Conservation (phyloP, 2,113 vertebrate genomes). For the Chiloscyllium plagiosum region DNA sequence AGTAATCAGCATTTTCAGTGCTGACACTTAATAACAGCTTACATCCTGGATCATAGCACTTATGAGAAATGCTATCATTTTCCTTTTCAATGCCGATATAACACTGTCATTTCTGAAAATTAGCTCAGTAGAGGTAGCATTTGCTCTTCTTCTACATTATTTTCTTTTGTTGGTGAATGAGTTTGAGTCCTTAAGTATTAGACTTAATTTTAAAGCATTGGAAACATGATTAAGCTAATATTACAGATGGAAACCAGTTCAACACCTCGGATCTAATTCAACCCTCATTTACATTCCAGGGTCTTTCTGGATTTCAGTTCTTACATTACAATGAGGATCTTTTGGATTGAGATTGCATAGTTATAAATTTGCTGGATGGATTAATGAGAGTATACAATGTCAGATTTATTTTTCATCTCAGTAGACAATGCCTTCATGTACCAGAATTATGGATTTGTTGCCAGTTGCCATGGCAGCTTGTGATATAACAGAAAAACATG, state of each 20-base stretch:
- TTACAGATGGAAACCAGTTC: not conserved
- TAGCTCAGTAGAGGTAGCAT: not conserved
- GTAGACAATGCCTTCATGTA: not conserved
- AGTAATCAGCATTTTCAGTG: not conserved
- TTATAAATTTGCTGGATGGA: not conserved
- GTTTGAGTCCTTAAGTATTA: not conserved
- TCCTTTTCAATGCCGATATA: not conserved
- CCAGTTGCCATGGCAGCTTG: not conserved
- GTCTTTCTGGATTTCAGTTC: not conserved
- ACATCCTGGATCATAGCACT: not conserved
- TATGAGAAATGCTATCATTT: not conserved
- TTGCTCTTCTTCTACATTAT: not conserved
- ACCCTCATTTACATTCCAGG: not conserved
- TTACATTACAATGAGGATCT: not conserved
- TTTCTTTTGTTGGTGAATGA: not conserved
- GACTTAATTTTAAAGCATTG: not conserved
- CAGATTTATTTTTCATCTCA: conserved; percentile 5
- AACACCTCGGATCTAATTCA: not conserved
- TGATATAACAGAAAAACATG: not conserved
- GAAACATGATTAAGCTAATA: not conserved
- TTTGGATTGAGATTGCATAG: not conserved
- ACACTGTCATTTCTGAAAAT: not conserved
- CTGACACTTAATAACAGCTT: not conserved
- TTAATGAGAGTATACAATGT: not conserved
- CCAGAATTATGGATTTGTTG: not conserved